Evolutionary conservation across 2,888 invertebrate species (phyloP).

Genomic region (Ceraclea dissimilis): DNA sequence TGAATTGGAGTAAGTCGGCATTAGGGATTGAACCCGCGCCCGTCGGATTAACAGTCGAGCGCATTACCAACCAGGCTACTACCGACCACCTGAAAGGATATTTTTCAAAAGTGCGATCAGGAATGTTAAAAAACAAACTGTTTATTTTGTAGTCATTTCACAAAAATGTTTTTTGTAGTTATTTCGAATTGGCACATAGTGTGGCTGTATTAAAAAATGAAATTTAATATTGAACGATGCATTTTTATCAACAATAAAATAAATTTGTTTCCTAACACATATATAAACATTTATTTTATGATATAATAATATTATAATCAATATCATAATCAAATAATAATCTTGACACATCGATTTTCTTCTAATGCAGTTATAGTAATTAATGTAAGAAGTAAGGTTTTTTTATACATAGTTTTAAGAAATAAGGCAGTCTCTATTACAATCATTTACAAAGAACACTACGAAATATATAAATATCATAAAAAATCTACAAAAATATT

Average conservation of each 20-base stretch:
- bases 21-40: too few species aligned
- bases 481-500: conserved; percentile 1
- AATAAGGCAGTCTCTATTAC: background rate
- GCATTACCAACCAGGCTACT: too few species aligned
- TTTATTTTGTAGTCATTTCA: too few species aligned
- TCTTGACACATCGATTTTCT: conserved; percentile 1
- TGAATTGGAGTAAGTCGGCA: too few species aligned
- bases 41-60: too few species aligned
- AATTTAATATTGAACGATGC: background rate
- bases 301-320: background rate
- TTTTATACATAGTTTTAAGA: background rate
- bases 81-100: too few species aligned
- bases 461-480: background rate
- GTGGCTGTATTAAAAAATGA: too few species aligned
- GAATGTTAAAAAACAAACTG: too few species aligned
- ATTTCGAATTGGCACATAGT: too few species aligned
- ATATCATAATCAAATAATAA: background rate
- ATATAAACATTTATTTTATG: background rate
- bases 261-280: background rate
- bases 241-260: background rate
- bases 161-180: too few species aligned
- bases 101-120: too few species aligned
- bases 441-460: background rate
- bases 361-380: background rate
- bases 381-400: background rate